phyloP scores from a whole-genome alignment of 2,113 vertebrate species.

The Anthoscopus minutus region DNA sequence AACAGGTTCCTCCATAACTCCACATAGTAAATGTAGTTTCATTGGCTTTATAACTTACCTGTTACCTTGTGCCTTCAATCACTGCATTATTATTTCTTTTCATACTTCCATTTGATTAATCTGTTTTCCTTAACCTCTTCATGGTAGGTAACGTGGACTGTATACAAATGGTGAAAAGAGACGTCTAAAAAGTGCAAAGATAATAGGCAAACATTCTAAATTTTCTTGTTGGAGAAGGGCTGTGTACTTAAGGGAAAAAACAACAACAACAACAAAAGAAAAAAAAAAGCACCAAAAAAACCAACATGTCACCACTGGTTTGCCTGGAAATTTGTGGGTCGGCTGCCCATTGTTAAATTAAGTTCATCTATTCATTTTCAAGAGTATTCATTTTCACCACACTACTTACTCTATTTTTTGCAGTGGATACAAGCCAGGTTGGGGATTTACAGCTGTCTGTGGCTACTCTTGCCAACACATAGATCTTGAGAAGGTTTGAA shows the following conservation, averaged over 20 bases:
- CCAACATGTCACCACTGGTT: conserved; percentile 62
- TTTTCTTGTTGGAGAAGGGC: conserved; percentile 43
- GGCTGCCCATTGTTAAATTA: conserved; percentile 72
- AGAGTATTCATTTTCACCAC: conserved; percentile 59
- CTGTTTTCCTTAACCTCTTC: background rate
- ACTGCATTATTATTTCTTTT: background rate
- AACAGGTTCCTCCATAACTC: background rate
- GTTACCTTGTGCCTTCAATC: background rate
- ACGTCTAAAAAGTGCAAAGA: conserved; percentile 52
- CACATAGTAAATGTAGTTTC: background rate
- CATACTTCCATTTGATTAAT: background rate
- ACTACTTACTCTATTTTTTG: conserved; percentile 59
- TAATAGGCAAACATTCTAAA: conserved; percentile 56
- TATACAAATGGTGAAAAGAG: conserved; percentile 42
- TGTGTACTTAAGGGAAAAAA: conserved; percentile 8
- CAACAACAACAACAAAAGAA: too few relatives aligned
- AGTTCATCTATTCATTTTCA: conserved; percentile 72
- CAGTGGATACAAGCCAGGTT: conserved; percentile 63
- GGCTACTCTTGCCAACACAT: conserved; percentile 43
- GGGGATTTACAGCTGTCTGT: conserved; percentile 60
- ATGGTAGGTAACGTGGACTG: background rate
- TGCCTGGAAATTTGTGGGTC: conserved; percentile 70
- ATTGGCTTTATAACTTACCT: background rate
- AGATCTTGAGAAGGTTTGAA: conserved; percentile 59
- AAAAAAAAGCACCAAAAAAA: conserved; percentile 45